Conservation (phyloP, 2,888 invertebrate species). For the Agrotis clavis region DNA sequence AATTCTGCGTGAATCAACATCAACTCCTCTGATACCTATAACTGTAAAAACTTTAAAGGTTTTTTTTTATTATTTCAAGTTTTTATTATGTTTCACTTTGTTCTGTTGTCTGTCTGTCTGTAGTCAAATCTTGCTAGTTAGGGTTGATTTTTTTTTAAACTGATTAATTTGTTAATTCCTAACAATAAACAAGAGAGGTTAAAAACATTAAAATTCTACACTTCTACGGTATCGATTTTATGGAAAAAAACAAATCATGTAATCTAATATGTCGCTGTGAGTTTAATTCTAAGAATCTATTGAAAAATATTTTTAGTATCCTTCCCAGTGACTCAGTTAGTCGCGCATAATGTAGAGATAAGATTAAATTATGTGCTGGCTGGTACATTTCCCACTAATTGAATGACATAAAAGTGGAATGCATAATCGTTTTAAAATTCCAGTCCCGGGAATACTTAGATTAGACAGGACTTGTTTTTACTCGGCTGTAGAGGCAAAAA, state of each 20-base stretch:
- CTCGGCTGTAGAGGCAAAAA: background rate
- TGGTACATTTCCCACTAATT: constrained; percentile 45
- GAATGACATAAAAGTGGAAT: constrained; percentile 34
- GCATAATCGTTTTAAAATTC: constrained; percentile 44
- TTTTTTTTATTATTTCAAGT: background rate
- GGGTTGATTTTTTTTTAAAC: too few species aligned
- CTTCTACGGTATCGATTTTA: background rate
- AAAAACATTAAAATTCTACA: background rate
- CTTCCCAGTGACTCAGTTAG: constrained; percentile 32
- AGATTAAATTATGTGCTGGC: constrained; percentile 39
- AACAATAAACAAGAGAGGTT: too few species aligned
- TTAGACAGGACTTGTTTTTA: background rate
- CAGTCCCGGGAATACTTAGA: constrained; percentile 24
- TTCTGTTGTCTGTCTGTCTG: too few species aligned
- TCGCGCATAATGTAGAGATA: constrained; percentile 37
- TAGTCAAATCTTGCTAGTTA: too few species aligned
- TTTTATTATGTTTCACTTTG: too few species aligned
- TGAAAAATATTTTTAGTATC: constrained; percentile 17
- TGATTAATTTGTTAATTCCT: too few species aligned
- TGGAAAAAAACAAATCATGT: constrained; percentile 14
- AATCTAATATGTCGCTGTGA: background rate
- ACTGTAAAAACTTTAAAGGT: background rate
- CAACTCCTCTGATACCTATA: background rate
- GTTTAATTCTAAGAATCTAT: constrained; percentile 34
- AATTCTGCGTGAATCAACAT: background rate